Base-by-base conservation (phyloP, 2,113 vertebrate species). In the Falco punctatus region DNA sequence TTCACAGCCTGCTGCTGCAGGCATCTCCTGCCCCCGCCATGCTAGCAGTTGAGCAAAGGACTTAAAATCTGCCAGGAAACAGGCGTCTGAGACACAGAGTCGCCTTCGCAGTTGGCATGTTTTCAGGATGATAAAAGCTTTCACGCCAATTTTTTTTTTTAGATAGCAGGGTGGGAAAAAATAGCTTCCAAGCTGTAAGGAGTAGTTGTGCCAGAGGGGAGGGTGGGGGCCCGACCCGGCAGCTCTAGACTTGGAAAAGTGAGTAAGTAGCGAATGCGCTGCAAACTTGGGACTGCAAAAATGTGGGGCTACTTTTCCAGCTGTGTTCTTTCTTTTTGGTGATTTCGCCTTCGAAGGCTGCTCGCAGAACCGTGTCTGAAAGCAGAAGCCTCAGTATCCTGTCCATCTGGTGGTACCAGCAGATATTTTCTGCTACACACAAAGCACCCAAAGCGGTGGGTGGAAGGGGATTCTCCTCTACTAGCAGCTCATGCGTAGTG, bases 41-140 rank as follows among this genome's bases (percentile, higher is more conserved):
- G 77, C 11, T 40, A 61, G 64, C 85, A 80, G 92, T 73, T 90
- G 79, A 95, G 94, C 88, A 93, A 72, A 93, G 94, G 85, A 70
- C 80, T 81, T 84, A 20, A 84, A 94, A 95, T 96, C 90, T 94
- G 88, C 94, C 94, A 96, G 90, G 96, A 95, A 97, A 88, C 80
- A 90, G 93, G 93, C 90, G 19, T 82, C 92, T 86, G 95, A 93
- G 92, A 96, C 69, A 66, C 69, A 17, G 86, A 95, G 88, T 96
- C 72, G 90, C 96, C 95, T 84, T 93, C 21, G 48, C 90, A 92
- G 48, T 44, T 96, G 95, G 96, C 96, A 5, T 54, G 42, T 90
- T 86, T 95, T 96, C 94, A 95, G 77, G 69, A 94, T 55, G 95
- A 95, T 93, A 89, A 84, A 93, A 81, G 92, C 92, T 88, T 96